Conservation (phyloP, 2,113 vertebrate species). For the Silurus meridionalis region DNA sequence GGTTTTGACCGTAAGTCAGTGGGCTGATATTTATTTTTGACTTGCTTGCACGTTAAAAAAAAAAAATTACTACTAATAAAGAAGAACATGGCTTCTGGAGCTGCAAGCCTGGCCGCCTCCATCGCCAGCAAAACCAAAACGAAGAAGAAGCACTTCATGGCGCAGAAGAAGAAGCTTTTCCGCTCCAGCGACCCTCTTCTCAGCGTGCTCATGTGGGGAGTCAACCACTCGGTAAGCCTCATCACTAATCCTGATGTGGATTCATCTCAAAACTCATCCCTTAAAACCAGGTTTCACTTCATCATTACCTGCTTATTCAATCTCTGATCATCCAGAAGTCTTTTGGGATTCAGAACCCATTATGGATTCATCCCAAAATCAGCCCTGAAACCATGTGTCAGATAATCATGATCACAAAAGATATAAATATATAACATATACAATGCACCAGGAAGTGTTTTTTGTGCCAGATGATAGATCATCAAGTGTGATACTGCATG, state of each 20-base stretch:
- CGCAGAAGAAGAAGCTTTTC: conserved; percentile 88
- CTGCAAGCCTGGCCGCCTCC: conserved; percentile 46
- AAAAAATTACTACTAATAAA: neutral
- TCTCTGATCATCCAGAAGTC: neutral
- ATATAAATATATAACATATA: too few relatives aligned
- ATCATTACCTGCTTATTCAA: neutral
- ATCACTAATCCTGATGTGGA: neutral
- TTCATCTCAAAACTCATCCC: neutral
- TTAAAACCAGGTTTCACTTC: neutral
- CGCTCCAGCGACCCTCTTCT: conserved; percentile 85
- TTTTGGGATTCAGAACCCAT: neutral
- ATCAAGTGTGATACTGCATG: too few relatives aligned
- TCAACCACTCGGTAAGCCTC: conserved; percentile 84
- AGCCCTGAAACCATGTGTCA: neutral
- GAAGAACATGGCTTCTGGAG: conserved; percentile 54
- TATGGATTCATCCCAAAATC: too few relatives aligned
- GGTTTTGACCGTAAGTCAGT: neutral
- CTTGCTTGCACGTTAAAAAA: neutral
- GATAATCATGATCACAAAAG: too few relatives aligned
- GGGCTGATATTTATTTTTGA: neutral
- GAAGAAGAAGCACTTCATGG: conserved; percentile 87
- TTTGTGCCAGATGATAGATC: too few relatives aligned
- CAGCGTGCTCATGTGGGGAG: conserved; percentile 88
- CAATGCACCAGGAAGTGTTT: too few relatives aligned
- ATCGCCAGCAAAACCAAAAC: conserved; percentile 80